These are phyloP conservation scores for Candoia aspera DNA, from an alignment of 2,113 vertebrate species.

Conservation along the genomic window DNA sequence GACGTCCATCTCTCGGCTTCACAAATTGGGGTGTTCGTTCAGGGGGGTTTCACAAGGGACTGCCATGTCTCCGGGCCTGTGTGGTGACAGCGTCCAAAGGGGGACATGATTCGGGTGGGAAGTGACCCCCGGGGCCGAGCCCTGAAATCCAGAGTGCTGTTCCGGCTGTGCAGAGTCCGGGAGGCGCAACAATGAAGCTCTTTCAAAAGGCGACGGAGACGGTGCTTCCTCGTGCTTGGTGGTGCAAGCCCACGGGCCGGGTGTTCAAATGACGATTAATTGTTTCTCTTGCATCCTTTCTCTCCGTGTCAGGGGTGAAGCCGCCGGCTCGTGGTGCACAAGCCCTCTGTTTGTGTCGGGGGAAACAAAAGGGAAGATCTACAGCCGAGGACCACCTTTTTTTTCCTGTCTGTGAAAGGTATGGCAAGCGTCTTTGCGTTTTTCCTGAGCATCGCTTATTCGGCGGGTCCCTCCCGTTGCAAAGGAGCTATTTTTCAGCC, in stretches of 20 bases:
- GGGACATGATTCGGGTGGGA: too few species aligned
- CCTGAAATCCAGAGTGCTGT: neutral
- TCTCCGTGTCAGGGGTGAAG: conserved; percentile 19
- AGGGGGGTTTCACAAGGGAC: neutral
- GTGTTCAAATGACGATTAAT: neutral
- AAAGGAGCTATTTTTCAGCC: neutral
- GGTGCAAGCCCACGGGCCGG: neutral
- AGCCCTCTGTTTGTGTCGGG: neutral
- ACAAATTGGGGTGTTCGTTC: neutral
- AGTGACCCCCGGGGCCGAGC: too few species aligned
- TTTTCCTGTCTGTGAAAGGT: conserved; percentile 34
- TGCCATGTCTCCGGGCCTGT: too few species aligned
- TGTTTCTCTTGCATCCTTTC: neutral
- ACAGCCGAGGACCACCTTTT: neutral
- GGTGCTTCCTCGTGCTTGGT: conserved; percentile 8
- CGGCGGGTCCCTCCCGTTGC: neutral
- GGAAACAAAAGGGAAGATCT: neutral
- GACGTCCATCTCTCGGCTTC: neutral
- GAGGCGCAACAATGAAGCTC: neutral
- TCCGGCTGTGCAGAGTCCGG: neutral
- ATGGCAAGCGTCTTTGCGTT: neutral
- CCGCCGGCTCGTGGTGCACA: neutral
- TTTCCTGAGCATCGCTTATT: neutral
- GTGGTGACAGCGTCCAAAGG: neutral
- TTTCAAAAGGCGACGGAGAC: neutral